Base-by-base conservation (phyloP, 2,113 vertebrate genomes). In the Tympanuchus pallidicinctus region DNA sequence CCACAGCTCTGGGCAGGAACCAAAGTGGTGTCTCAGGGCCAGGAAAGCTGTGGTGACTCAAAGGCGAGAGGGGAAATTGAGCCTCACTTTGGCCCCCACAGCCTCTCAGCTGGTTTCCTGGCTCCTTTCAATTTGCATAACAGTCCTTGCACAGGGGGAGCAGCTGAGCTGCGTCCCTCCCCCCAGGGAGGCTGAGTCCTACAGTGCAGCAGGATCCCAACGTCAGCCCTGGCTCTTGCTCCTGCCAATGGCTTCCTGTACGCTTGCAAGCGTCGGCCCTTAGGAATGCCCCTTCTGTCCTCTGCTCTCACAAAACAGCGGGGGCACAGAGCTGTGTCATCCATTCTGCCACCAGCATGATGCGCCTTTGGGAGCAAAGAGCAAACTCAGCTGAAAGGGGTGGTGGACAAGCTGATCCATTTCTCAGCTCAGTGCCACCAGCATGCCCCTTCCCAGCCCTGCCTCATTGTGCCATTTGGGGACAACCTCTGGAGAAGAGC, bases 221-320 rank as follows among this genome's bases (percentile, higher is more conserved):
- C 16, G 82, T 91, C 79, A 91, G 50, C 47, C 69, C 45, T 6
- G 10, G 64, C 30, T 86, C 45, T 18, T 25, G 15, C 13, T 91
- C 84, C 60, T 34, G 38, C 71, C 79, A 82, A 48, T 11, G 0
- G 67, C 43, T 57, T n/a, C 74, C 60, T 10, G 89, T 73, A 74
- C 4, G 15, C 40, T 89, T n/a, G 6, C 0, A 0, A 88, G 61
- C 0, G 0, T 81, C 91, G 28, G 48, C 66, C 50, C 42, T 57
- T 17, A n/a, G 38, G 77, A 1, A 50, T 0, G 4, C 48, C 54
- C 78, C 47, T 38, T 93, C 64, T 42, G 10, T 36, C 13, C n/a
- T 34, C 14, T 63, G 72, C 65, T 94, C 42, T 10, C 56, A 19
- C 30, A n/a, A 28, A 27, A 28, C 27, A 28, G 52, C 10, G 14